Evolutionary conservation across 1,140 invertebrate species (phyloP).

Genomic region (Drosophila bifasciata): DNA sequence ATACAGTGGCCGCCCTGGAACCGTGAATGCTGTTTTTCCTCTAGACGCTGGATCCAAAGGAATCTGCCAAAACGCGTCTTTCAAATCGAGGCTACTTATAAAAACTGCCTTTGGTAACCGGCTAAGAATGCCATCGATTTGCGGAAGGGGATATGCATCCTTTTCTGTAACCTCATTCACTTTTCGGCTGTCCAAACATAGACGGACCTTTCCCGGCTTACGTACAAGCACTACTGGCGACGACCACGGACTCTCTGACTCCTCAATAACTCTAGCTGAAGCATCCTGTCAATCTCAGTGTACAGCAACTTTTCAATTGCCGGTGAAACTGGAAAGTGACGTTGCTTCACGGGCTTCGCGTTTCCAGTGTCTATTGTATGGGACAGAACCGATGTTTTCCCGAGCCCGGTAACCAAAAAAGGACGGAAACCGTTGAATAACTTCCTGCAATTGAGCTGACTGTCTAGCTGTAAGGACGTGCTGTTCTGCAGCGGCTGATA

Average conservation of each 20-base stretch:
- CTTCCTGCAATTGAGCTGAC: too few species aligned
- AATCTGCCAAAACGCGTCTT: constrained; percentile 8
- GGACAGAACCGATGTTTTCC: too few species aligned
- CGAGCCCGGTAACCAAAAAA: too few species aligned
- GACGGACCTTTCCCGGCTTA: constrained; percentile 60
- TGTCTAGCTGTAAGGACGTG: too few species aligned
- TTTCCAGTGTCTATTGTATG: constrained; percentile 4
- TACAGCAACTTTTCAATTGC: neutral
- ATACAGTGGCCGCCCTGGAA: neutral
- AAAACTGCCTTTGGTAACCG: constrained; percentile 82
- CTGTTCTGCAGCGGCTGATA: too few species aligned
- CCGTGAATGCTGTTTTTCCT: too few species aligned
- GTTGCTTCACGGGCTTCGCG: constrained; percentile 1
- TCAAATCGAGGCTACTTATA: constrained; percentile 84
- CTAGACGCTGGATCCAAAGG: neutral
- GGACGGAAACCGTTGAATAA: too few species aligned
- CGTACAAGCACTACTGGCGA: constrained; percentile 47
- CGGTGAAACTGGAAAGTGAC: constrained; percentile 6
- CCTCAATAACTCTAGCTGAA: constrained; percentile 4
- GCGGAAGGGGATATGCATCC: too few species aligned
- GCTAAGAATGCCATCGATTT: too few species aligned
- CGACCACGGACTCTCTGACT: constrained; percentile 15
- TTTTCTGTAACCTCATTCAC: constrained; percentile 49
- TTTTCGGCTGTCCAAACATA: constrained; percentile 68
- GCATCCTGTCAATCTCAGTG: constrained; percentile 5